Base-by-base conservation (phyloP, 2,797 vertebrate genomes). In the Dendrocincla tyrannina region DNA sequence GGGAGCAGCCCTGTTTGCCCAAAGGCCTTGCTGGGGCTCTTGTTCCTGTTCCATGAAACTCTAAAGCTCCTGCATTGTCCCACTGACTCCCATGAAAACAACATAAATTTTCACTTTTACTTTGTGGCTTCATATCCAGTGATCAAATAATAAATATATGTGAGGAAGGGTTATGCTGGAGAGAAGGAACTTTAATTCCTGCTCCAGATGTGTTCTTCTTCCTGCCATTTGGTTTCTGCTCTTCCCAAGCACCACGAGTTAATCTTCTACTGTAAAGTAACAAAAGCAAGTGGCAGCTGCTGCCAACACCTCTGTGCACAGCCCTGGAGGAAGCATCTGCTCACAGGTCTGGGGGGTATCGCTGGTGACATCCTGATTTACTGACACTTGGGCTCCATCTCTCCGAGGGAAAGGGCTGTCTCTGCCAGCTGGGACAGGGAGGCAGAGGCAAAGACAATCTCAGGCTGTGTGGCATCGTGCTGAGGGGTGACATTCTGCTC, bases 201-300 rank as follows among this genome's bases (percentile, higher is more conserved):
- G 46, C 69, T 91, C 88, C 89, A 96, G 94, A 77, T 85, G 88
- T 94, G 93, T 85, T 53, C 60, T 23, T 89, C 72, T 52, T 78
- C 33, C 89, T 79, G 41, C 47, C 46, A 55, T 72, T 92, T 93
- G 73, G 35, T 89, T 92, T 78, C 62, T 89, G 33, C 83, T 94
- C 70, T 42, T 83, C 39, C 39, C 10, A 41, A 90, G 49, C 49
- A 44, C 42, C 22, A 14, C 11, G 23, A 89, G 69, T 91, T 63
- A 64, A 87, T 95, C 44, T 89, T 75, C 69, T 14, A 0, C 19
- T 13, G 47, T 16, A 46, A 77, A 88, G 78, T 17, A 87, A 67
- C 62, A 76, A 70, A 81, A 76, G 2, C 3, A 1, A 85, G 82
- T 22, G 75, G 87, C 94, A 94, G 87, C 91, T 94, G 92, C 75